Base-by-base conservation (phyloP, 2,888 invertebrate species). In the Pocota personata region DNA sequence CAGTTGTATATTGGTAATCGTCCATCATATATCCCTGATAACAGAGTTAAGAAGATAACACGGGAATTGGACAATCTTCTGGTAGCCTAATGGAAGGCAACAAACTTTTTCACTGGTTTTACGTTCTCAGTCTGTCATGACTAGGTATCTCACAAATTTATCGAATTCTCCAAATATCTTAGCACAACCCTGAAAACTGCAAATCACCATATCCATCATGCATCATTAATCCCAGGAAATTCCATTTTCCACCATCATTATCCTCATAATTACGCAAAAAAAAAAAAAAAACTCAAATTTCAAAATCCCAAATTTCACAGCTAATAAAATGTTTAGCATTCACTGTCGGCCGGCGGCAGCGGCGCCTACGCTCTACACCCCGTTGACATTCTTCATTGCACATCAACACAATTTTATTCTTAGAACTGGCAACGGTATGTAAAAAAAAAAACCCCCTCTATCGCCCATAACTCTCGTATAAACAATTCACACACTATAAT, bases 351-450 rank as follows among this genome's bases (percentile, higher is more conserved):
- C 66, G 50, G 58, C 72, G 66, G 55, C 80, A 52, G 46, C 55
- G 66, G 71, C 82, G 86, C 86, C 86, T 86, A 86, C 86, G 66
- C 82, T 50, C 82, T 82, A 82, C 86, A 82, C 86, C 86, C 86
- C 86, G 86, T 86, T 86, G 86, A 86, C 86, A 86, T 86, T 86
- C 86, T 86, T 86, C 82, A 77, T 48, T 66, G 71, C 71, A 82
- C 76, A 82, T 86, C 86, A 86, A 86, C 35, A 76, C 48, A 62
- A 62, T 14, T 62, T 30, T 80, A 72, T 80, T 80, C 71, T 71
- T 83, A 73, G 83, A 67, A 73, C 67, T 71, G 69, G 37, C 46
- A 76, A 40, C 57, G 52, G 27, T 4, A 32, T 48, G 16, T 21
- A 30, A 35, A n/a, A 37, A 24, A 35, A 40, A 16, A 48, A 10